These are phyloP conservation scores for Plectrocnemia conspersa DNA, from an alignment of 1,140 invertebrate genomes.

Conservation along the genomic window DNA sequence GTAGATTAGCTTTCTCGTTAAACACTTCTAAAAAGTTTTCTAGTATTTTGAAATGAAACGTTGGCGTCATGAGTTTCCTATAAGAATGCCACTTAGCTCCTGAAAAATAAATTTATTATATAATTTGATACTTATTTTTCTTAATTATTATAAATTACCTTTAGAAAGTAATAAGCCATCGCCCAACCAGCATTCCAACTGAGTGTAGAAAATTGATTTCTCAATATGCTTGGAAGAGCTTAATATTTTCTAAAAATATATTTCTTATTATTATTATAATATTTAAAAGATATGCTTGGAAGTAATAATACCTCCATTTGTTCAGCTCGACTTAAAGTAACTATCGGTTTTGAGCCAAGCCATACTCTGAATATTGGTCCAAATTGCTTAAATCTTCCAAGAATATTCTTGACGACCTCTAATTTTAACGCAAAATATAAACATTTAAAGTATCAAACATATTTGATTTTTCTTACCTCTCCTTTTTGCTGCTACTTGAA, in stretches of 20 bases:
- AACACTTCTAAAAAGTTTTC: conserved; percentile 62
- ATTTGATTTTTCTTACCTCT: conserved; percentile 14
- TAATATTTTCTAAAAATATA: conserved; percentile 45
- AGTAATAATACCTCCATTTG: conserved; percentile 36
- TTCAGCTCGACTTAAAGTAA: conserved; percentile 38
- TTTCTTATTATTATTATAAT: conserved; percentile 1
- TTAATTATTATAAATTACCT: conserved; percentile 40
- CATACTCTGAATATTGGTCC: conserved; percentile 37
- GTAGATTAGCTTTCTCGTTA: conserved; percentile 43
- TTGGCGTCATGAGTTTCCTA: conserved; percentile 69
- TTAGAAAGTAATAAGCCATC: conserved; percentile 51
- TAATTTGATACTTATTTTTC: background rate
- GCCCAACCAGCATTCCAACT: conserved; percentile 54
- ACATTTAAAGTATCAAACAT: background rate
- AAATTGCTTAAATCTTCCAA: conserved; percentile 18
- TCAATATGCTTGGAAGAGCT: conserved; percentile 53
- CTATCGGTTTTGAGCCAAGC: conserved; percentile 33
- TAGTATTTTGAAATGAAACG: conserved; percentile 72
- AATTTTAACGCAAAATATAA: conserved; percentile 1
- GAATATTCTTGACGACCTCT: conserved; percentile 7
- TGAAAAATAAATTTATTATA: conserved; percentile 8
- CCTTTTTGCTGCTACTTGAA: conserved; percentile 8
- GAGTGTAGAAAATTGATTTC: conserved; percentile 55
- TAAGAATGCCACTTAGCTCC: conserved; percentile 59
- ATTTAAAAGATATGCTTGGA: background rate